Evolutionary conservation across 2,797 vertebrate species (phyloP), one percentile per base, ranked within the genome.

Genomic region (Salmo trutta): DNA sequence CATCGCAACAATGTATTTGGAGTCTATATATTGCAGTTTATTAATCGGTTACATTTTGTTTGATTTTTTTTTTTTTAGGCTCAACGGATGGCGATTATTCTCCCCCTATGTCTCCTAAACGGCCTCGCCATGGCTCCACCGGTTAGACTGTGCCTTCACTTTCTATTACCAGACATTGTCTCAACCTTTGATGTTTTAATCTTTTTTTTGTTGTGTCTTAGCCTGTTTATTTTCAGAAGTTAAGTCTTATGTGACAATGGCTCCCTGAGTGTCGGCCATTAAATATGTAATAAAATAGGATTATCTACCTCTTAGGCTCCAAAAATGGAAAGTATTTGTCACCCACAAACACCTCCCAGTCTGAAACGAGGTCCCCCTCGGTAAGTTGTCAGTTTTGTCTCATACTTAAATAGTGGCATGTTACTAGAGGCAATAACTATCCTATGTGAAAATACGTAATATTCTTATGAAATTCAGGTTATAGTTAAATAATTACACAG

Each of bases 381-480:
- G 94, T 95, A 94, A 93, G 92, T 93, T 91, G 88, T 85, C 89
- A 88, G 83, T 86, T 90, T 3, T 91, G 88, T 91, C 89, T 92
- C 91, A 19, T 64, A 15, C 29, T 27, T 62, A 64, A 41, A 41
- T 15, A 21, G 12, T 62, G 29, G 29, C 16, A 17, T 33, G 65
- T 67, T 15, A 21, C 27, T 27, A 66, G 27, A 65, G 41, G 15
- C 17, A 33, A 15, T 33, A 36, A 19, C 16, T 33, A 5, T 31
- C 41, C 41, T 7, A 33, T 67, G 27, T 66, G 65, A 29, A 16
- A 66, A 31, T 15, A 66, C 12, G 0, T 47, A 47, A 47, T 47
- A 2, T 47, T 47, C 41, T 47, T 3, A 14, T 3, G 41, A 47
- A 12, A 10, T 12, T 7, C 2, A 21, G 6, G n/a, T 64, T 6